Base-by-base conservation (phyloP, 2,113 vertebrate species). In the Engraulis encrasicolus region DNA sequence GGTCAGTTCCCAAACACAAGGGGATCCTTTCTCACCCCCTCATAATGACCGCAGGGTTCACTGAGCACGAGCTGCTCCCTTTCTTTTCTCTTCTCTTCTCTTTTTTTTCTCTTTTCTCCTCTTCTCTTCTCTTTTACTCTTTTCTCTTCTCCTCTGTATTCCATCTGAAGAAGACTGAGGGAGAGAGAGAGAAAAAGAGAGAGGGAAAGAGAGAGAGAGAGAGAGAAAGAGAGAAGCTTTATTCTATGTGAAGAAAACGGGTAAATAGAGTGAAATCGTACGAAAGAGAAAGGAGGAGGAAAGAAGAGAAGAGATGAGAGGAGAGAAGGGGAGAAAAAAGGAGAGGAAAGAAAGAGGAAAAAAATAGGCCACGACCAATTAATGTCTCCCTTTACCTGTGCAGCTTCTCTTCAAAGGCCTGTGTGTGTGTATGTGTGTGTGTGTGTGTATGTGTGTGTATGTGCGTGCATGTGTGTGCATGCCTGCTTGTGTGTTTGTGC, bases 321-420 rank as follows among this genome's bases (percentile, higher is more conserved):
- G 40, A 45, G 40, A 45, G 40, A 45, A 9, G 9, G 40, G 40
- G 9, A 45, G 9, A 2, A 45, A 9, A 45, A 9, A 45, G 40
- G 9, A 45, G 40, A 45, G 9, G 9, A 9, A 45, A 9, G 9
- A 9, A 45, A 45, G 40, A 45, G 40, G 61, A 79, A 85, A 86
- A 90, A 94, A 94, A 92, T 92, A 94, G 93, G 92, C 90, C 91
- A 91, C 85, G 90, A 85, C 93, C 94, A 93, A 94, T 94, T 94
- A 94, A 92, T 91, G 91, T 92, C 92, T 91, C 90, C 7, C 27
- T 92, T 89, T 92, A 94, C 92, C 92, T 93, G 93, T 93, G 90
- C 91, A 84, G 87, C 82, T 92, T 31, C 90, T 93, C 94, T 94
- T 94, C 94, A 95, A 94, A 94, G 93, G 90, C 91, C n/a, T n/a